Base-by-base conservation (phyloP, 2,888 invertebrate species). In the Pachydiplax longipennis region DNA sequence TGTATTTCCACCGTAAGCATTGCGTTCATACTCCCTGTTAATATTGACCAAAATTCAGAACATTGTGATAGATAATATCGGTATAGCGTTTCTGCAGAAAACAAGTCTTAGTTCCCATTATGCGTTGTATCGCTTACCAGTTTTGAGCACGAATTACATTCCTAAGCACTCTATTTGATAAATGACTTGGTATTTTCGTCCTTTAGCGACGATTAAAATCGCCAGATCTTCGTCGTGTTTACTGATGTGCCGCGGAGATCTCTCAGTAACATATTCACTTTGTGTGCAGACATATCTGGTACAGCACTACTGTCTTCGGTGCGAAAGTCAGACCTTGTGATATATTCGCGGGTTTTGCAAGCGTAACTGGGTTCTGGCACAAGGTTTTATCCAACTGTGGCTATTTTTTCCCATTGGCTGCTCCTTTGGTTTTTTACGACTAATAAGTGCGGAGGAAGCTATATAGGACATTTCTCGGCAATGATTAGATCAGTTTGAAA, bases 261-360 rank as follows among this genome's bases (percentile, higher is more conserved):
- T 25, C 12, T 44, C 35, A 3, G 82, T 44, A 44, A 44, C 40
- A 40, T 40, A 81, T 44, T 48, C 81, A n/a, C 44, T 18, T 44
- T 81, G 81, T 81, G 22, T 44, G 35, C 22, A 10, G 81, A 12
- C 81, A 44, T 81, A 81, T 81, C 40, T 5, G 40, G 81, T 22
- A 44, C 81, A 81, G 40, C 81, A n/a, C n/a, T 44, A 25, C 81
- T 81, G 81, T 40, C 81, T 40, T 44, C 44, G 44, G 81, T n/a
- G 44, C 40, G 25, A 44, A 44, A 40, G 81, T 81, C n/a, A 40
- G 81, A 82, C 81, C 81, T 82, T 82, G 81, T 82, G 81, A 44
- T 82, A 82, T 82, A 82, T 82, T 44, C 44, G n/a, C 22, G 44
- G 40, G 5, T 82, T 82, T 35, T 58, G 73, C 65, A 65, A 65